Conservation (phyloP, 2,888 invertebrate genomes). For the Mythimna vitellina region DNA sequence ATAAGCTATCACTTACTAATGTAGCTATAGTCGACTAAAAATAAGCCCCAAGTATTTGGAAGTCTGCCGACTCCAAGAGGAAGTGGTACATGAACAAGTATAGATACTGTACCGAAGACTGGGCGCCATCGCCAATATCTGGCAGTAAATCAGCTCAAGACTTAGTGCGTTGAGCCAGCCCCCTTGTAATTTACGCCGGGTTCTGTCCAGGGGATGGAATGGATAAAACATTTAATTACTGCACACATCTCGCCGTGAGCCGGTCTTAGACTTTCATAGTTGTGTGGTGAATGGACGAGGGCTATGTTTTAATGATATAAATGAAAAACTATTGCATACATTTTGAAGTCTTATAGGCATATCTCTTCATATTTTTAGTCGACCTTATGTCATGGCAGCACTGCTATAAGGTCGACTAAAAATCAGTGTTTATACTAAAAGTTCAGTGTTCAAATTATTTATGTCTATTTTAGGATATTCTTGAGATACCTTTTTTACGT, state of each 20-base stretch:
- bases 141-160: slow-evolving; percentile 61
- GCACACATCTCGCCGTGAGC: slow-evolving; percentile 20
- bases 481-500: no score
- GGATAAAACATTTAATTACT: slow-evolving; percentile 62
- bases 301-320: not conserved
- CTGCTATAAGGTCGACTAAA: no score
- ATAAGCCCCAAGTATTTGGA: slow-evolving; percentile 55
- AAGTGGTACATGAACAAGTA: slow-evolving; percentile 38
- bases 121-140: slow-evolving; percentile 57
- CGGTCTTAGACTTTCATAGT: not conserved
- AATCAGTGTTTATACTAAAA: no score
- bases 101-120: slow-evolving; percentile 9
- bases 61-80: slow-evolving; percentile 52
- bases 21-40: slow-evolving; percentile 25
- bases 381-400: no score
- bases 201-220: slow-evolving; percentile 33
- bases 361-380: not conserved
- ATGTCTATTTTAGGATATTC: no score
- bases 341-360: not conserved
- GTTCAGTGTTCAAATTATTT: no score
- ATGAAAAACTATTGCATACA: not conserved
- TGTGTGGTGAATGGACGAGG: not conserved
- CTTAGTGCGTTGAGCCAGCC: slow-evolving; percentile 58
- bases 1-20: slow-evolving; percentile 29
- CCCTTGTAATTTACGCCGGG: slow-evolving; percentile 51